phyloP scores from a whole-genome alignment of 92 coral and sea anemone species.

The Heteractis magnifica region DNA sequence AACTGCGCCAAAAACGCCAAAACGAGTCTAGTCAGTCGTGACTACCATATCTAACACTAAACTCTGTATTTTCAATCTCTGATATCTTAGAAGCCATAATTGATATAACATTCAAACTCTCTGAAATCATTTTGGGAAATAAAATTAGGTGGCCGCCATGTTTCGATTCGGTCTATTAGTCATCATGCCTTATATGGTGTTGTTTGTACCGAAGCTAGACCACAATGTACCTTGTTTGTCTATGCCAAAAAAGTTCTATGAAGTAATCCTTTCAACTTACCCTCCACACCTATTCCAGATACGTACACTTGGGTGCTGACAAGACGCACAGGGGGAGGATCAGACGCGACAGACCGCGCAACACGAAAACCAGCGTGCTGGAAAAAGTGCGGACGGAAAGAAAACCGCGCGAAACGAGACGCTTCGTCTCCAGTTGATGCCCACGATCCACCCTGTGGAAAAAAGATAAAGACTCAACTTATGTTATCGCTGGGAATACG shows the following conservation, averaged over 20 bases:
- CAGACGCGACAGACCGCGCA: conserved; percentile 34
- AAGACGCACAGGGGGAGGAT: conserved; percentile 55
- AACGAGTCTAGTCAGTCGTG: no score
- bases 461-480: not conserved
- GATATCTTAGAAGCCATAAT: no score
- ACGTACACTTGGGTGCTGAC: conserved; percentile 55
- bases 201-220: no score
- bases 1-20: no score
- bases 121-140: no score
- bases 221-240: no score
- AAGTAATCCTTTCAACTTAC: conserved; percentile 5
- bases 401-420: conserved; percentile 56
- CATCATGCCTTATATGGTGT: no score
- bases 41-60: not conserved
- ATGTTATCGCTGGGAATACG: not conserved
- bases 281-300: conserved; percentile 59
- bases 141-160: not conserved
- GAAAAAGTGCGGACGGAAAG: conserved; percentile 68
- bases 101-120: no score
- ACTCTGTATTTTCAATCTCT: no score
- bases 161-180: not conserved
- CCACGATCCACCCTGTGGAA: conserved; percentile 62
- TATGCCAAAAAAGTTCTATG: not conserved
- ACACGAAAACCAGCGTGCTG: conserved; percentile 68
- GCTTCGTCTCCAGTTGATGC: conserved; percentile 60